Evolutionary conservation across 2,113 vertebrate genomes (phyloP), one percentile per base, ranked within the genome.

Genomic region (Hippocampus zosterae): DNA sequence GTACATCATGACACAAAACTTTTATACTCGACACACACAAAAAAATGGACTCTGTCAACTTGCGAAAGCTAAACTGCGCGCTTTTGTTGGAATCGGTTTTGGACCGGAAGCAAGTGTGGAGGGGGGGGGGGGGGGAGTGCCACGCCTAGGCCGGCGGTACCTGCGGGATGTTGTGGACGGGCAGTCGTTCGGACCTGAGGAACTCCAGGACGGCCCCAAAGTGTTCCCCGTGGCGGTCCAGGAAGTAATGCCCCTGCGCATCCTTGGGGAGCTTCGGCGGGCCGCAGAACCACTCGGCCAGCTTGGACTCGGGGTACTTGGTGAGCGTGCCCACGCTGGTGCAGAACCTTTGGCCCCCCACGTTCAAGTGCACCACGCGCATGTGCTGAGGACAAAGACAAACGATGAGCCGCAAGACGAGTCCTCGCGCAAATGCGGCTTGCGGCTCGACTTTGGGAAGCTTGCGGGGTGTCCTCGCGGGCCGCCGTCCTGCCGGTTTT

Each of bases 171-270:
- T 92, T 84, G 55, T 92, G 81, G 0, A 79, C 87, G 53, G 96
- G 96, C 61, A 95, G 77, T 33, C 81, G 82, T 12, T 93, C 93
- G 0, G 91, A 93, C 15, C 95, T 92, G 69, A 98, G 91, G 83
- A 93, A 99, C 53, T 96, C 94, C 55, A 99, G 74, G 68, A 99
- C 82, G 50, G 92, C 88, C 9, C 90, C 88, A 19, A 99, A 99
- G 72, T 94, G 83, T 0, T 90, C 91, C 1, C 96, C 94, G 0
- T 95, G 89, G 0, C 94, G 92, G 87, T 99, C 95, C 0, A 98
- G 92, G 91, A 98, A 97, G 91, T 86, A 88, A 10, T 93, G 89
- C 0, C 96, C 96, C 65, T 92, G 87, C 0, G 85, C 65, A 48
- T 99, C 96, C 0, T 57, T 81, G 62, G 56, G 79, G 0, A 85